phyloP scores from a whole-genome alignment of 2,113 vertebrate species.

The Chaenocephalus aceratus region DNA sequence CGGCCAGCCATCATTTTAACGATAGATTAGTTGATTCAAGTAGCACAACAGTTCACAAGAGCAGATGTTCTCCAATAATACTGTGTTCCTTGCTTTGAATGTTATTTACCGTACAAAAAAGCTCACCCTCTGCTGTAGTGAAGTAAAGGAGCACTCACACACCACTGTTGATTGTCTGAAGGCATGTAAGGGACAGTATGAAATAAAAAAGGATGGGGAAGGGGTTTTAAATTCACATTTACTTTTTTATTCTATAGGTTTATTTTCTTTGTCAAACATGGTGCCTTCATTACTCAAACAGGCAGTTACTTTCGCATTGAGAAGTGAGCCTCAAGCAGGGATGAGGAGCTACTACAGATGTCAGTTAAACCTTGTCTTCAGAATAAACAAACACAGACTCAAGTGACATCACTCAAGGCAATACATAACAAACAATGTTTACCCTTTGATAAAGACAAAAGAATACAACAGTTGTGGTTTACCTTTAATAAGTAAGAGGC shows the following conservation, averaged over 20 bases:
- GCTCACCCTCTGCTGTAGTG: not conserved
- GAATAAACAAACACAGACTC: not conserved
- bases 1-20: constrained; percentile 25
- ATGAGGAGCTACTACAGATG: not conserved
- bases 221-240: not conserved
- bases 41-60: constrained; percentile 22
- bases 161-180: not conserved
- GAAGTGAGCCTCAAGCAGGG: not conserved
- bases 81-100: not conserved
- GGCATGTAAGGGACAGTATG: not conserved
- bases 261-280: not conserved
- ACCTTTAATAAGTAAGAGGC: constrained; percentile 17
- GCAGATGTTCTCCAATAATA: not conserved
- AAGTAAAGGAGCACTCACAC: not conserved
- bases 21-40: constrained; percentile 31
- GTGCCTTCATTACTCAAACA: too few relatives aligned
- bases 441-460: too few relatives aligned
- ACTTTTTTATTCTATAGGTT: not conserved
- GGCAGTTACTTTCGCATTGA: too few relatives aligned
- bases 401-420: constrained; percentile 8
- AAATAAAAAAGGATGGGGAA: not conserved
- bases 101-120: not conserved
- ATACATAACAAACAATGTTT: not conserved
- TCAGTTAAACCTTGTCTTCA: not conserved
- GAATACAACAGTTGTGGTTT: not conserved